Evolutionary conservation across 2,113 vertebrate genomes (phyloP).

Genomic region (Corvus moneduloides): DNA sequence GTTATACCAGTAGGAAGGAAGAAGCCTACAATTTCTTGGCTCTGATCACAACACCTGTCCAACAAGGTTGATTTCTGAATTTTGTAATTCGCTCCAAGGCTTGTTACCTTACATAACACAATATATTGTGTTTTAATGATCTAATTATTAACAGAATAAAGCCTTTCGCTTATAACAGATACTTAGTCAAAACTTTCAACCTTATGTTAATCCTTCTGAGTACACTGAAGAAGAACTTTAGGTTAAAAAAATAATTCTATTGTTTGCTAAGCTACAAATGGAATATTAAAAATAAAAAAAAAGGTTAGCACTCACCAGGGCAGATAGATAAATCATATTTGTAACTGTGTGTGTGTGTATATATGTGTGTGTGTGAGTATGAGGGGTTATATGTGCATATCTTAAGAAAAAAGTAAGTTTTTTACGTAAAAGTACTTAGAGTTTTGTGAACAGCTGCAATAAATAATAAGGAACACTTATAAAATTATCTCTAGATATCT

Average conservation of each 20-base stretch:
- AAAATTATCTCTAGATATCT: not conserved
- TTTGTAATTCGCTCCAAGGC: not conserved
- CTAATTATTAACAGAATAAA: not conserved
- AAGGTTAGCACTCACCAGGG: not conserved
- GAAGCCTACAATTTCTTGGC: not conserved
- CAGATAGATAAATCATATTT: not conserved
- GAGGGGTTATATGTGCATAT: not conserved
- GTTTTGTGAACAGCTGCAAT: not conserved
- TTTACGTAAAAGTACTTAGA: not conserved
- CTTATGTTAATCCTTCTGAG: not conserved
- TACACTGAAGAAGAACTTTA: not conserved
- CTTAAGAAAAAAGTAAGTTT: not conserved
- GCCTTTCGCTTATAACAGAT: not conserved
- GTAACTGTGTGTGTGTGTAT: accelerated
- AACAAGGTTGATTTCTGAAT: not conserved
- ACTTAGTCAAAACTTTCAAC: not conserved
- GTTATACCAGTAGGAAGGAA: not conserved
- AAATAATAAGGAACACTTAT: not conserved
- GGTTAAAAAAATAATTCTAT: not conserved
- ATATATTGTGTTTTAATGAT: not conserved
- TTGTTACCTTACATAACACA: not conserved
- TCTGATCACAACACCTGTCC: not conserved
- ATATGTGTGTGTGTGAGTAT: accelerated
- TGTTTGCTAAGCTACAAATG: not conserved
- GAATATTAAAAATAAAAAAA: not conserved